Evolutionary conservation across 2,888 invertebrate genomes (phyloP), one percentile per base, ranked within the genome.

Genomic region (Petrophora chlorosata): DNA sequence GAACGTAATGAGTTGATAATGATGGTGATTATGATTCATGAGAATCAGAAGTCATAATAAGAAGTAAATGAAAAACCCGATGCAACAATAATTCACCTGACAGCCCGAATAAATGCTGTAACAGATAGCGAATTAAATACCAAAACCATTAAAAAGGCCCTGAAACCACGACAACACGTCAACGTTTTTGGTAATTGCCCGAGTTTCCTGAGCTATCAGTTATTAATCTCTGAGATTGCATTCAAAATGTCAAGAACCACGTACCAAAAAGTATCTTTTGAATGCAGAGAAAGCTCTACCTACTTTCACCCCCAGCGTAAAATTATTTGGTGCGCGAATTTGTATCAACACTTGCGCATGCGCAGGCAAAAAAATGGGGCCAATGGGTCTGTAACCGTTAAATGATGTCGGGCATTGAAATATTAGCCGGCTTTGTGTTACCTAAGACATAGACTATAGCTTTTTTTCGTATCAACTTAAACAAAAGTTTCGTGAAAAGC

Each of bases 211-310:
- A 46, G 44, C 39, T 47, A 55, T 52, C 46, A 56, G 59, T 46
- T 57, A 56, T 54, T 63, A 61, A 65, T 55, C 54, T 58, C 19
- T 39, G 44, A 42, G 42, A 45, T 52, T 50, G 51, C 46, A 36
- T 36, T 36, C 47, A 48, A 55, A 68, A 62, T 63, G 61, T 65
- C 63, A 63, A 56, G 58, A 26, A 34, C 34, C 52, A 41, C 46
- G 39, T 65, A 56, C 40, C 46, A 56, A 67, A 63, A 65, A 65
- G 44, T 64, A 68, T 68, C 67, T 73, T 69, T 60, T 62, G 63
- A 67, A 63, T 67, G 63, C 64, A 83, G 89, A 76, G 89, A 89
- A 88, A 87, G 89, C 79, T 61, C n/a, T 60, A 64, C 65, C 67
- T 73, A 79, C 83, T 82, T 83, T 82, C 81, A 76, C 79, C 76